Base-by-base conservation (phyloP, 2,797 vertebrate genomes). In the Gobionotothen gibberifrons region DNA sequence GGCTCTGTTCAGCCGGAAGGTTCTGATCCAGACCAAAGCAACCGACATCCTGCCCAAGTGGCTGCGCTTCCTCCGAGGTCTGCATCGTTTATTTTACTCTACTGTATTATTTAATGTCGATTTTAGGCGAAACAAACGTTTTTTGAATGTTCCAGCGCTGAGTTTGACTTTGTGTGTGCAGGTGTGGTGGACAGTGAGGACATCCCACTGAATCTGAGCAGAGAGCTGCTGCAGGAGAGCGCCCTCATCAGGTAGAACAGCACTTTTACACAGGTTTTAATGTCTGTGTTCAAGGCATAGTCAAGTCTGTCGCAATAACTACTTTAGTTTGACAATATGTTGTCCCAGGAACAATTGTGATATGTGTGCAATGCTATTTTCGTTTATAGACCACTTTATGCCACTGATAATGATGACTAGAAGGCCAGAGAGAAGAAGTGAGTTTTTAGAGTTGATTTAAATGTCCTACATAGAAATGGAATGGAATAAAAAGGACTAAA, bases 131-230 rank as follows among this genome's bases (percentile, higher is more conserved):
- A 36, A 9, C 32, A 36, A 22, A 9, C 1, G 1, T 15, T 14
- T 57, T 44, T 59, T 9, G 3, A 14, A 14, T 32, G 52, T 39
- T 61, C 22, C 3, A 42, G 7, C 17, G 15, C 7, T 54, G 26
- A 55, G 9, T 26, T 71, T 2, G 40, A 39, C 8, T 26, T 2
- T 32, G 64, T 72, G 15, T 29, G 2, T 49, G 14, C 75, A 99
- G 98, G 98, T 68, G 97, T 99, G 85, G 97, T 99, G 85, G 98
- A 99, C 95, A 99, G 98, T 16, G 98, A 99, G 87, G 98, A 99
- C 87, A 96, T 99, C 77, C 98, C 98, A 0, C 88, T 99, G 78
- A 99, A 99, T 85, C 96, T 99, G 85, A 99, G 98, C 93, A 94
- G 98, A 84, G 98, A 99, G 91, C 94, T 99, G 58, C 94, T 99